Conservation (phyloP, 2,797 vertebrate species). For the Taeniopygia guttata region DNA sequence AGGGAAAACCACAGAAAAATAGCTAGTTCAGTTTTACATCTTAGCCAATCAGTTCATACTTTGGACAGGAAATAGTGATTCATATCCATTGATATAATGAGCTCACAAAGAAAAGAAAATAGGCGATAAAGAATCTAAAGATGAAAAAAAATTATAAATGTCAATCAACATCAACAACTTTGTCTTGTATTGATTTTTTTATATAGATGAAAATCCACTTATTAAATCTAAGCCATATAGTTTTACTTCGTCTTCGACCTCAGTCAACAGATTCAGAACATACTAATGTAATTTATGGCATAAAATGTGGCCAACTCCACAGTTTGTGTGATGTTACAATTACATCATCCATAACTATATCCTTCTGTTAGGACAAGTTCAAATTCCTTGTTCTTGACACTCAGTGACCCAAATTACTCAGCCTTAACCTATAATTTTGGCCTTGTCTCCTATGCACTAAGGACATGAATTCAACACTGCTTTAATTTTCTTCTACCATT, state of each 20-base stretch:
- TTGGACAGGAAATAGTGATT: neutral
- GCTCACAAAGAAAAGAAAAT: neutral
- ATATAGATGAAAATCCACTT: neutral
- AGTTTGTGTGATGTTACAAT: slow-evolving; percentile 28
- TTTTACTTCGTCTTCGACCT: neutral
- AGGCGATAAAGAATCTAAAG: neutral
- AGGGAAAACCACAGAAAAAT: neutral
- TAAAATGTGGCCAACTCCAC: neutral
- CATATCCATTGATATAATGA: neutral
- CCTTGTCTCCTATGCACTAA: neutral
- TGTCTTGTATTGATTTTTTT: neutral
- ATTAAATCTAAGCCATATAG: neutral
- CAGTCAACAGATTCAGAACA: slow-evolving; percentile 14
- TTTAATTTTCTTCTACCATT: slow-evolving; percentile 28
- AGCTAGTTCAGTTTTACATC: neutral
- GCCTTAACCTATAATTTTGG: slow-evolving; percentile 36
- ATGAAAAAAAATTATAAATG: neutral
- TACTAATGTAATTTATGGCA: slow-evolving; percentile 36
- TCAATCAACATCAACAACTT: neutral
- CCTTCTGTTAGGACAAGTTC: slow-evolving; percentile 47
- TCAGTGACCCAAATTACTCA: slow-evolving; percentile 53
- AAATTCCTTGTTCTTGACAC: slow-evolving; percentile 48
- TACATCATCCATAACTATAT: slow-evolving; percentile 43
- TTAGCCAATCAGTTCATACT: neutral
- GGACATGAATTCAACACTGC: slow-evolving; percentile 14